Base-by-base conservation (phyloP, 1,140 invertebrate species). In the Bombus cullumanus region DNA sequence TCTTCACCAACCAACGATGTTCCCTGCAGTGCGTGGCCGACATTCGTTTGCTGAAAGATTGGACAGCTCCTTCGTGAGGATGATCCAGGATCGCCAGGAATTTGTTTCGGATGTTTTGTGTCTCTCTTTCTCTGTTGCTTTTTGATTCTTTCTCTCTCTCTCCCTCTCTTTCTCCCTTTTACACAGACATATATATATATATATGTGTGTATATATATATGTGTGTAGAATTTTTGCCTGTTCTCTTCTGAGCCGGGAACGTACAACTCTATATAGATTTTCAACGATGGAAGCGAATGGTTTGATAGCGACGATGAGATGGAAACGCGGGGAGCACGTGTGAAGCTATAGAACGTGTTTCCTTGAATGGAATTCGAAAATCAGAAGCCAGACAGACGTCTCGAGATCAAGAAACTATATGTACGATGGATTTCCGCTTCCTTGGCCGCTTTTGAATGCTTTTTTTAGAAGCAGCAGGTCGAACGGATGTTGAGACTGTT, bases 1-100 rank as follows among this genome's bases (percentile, higher is more conserved):
- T 88, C 62, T 79, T 78, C 10, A 41, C 94, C 79, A 98, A 95
- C 97, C 98, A 98, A 86, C 94, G 96, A 94, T 98, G 97, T 72
- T 96, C 96, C 91, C 97, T 96, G 94, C 97, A 98, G 93, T 97
- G 96, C 92, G 96, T 95, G 85, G 97, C 97, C 91, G 96, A 96
- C 94, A 97, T 96, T 89, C 97, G 97, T 92, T 96, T 96, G 96
- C 97, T 98, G 96, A 94, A 96, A 96, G 87, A 93, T 92, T 94
- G 86, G 90, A 92, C 83, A 93, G 91, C 91, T 88, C 83, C 90
- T 90, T 87, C 89, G 89, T 94, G 87, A 94, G 86, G 75, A 77
- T 74, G 59, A 68, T 59, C 78, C 47, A 53, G 47, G 47, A 53
- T 69, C 73, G 76, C 34, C 28, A 75, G 15, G 15, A 75, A 76